Conservation (phyloP, 2,888 invertebrate species). For the Diploptera punctata region DNA sequence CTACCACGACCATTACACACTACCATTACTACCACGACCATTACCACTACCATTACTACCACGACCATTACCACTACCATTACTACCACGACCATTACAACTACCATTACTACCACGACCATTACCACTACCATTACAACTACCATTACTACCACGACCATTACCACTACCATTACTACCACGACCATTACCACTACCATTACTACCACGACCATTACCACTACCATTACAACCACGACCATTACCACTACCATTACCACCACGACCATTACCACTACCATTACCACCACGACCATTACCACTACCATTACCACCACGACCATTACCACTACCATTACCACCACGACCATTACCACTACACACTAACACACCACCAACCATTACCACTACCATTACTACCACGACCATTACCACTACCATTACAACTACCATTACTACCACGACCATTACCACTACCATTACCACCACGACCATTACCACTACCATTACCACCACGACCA, state of each 20-base stretch:
- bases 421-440: not conserved
- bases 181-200: not conserved
- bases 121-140: not conserved
- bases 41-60: not conserved
- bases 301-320: not conserved
- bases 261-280: not conserved
- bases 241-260: not conserved
- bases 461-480: not conserved
- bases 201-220: not conserved
- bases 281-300: not conserved
- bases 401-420: not conserved
- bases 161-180: not conserved
- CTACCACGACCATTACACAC: not conserved
- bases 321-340: not conserved
- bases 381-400: not conserved
- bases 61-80: not conserved
- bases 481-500: not conserved
- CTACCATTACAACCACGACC: not conserved
- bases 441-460: not conserved
- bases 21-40: not conserved
- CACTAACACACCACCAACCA: not conserved
- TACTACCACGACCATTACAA: not conserved
- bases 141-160: not conserved
- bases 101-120: not conserved
- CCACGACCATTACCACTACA: not conserved